phyloP scores from a whole-genome alignment of 2,113 vertebrate species.

The Archocentrus centrarchus region DNA sequence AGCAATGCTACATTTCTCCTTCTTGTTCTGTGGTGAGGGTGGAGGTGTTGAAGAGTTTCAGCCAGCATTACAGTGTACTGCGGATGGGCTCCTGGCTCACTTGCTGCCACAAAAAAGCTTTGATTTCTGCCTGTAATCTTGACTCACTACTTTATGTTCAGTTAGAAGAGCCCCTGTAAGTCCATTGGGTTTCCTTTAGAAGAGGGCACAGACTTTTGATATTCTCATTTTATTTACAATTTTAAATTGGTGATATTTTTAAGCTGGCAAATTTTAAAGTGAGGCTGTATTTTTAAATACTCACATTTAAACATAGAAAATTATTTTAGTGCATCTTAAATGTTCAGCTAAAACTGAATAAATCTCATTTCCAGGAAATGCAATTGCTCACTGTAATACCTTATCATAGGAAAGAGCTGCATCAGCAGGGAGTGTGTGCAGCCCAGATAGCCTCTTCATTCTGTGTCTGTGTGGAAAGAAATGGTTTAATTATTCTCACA shows the following conservation, averaged over 20 bases:
- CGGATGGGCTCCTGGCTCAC: constrained; percentile 8
- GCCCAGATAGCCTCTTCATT: not conserved
- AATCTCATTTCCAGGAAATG: not conserved
- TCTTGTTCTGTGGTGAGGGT: constrained; percentile 31
- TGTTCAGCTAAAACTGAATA: not conserved
- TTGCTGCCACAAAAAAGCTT: constrained; percentile 7
- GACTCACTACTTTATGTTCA: not conserved
- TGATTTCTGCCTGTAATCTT: constrained; percentile 6
- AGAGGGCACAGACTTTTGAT: not conserved
- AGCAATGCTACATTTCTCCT: constrained; percentile 4
- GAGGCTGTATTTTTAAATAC: not conserved
- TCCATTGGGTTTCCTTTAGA: not conserved
- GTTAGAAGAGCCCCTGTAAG: not conserved
- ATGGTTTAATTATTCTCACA: not conserved
- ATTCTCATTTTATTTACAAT: not conserved
- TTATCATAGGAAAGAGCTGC: not conserved
- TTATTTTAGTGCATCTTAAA: not conserved
- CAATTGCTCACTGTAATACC: not conserved
- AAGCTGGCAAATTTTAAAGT: not conserved
- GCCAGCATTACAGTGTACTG: not conserved
- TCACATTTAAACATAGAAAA: not conserved
- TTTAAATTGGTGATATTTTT: not conserved
- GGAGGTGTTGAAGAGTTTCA: constrained; percentile 34
- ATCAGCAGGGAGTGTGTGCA: not conserved
- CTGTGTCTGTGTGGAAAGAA: not conserved